Evolutionary conservation across 2,888 invertebrate species (phyloP), one percentile per base, ranked within the genome.

Genomic region (Coenonympha arcania): DNA sequence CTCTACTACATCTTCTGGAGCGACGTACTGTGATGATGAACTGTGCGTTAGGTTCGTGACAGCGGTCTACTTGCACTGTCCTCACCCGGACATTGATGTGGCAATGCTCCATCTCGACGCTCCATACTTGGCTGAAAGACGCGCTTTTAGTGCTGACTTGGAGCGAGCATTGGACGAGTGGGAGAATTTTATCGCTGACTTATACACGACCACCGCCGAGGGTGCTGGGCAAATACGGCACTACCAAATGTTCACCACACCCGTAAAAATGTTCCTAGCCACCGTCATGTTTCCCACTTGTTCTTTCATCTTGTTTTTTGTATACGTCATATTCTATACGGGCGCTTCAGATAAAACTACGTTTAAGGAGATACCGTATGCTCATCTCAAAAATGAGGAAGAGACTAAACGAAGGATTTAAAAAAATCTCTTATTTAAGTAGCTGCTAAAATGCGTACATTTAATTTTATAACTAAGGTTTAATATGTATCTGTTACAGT

Each of bases 301-400:
- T 13, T 55, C 56, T 15, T 62, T 59, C 42, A 45, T 56, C 48
- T 46, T 52, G 11, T 56, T 59, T 34, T 62, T 59, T 44, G 15
- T 57, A 4, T 57, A 56, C 20, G 24, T 62, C 36, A 56, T 55
- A 11, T 60, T 56, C 40, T 60, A 48, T 26, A 58, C 60, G 6
- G 60, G 60, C 11, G 33, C 51, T 6, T 24, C 48, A 16, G 41
- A 48, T 13, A 46, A 22, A 13, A 55, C n/a, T 20, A 26, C 26
- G 1, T 31, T 45, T 31, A 48, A 34, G 18, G 48, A 52, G n/a
- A 48, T 55, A 26, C 43, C 50, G 9, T 61, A 60, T 28, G 53
- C 30, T 28, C 54, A 43, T 13, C 48, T 59, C 9, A 40, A 13
- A 37, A 48, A 54, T 26, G 37, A 53, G 34, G 55, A 52, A 16